Evolutionary conservation across 2,797 vertebrate species (phyloP).

Genomic region (Acrossocheilus fasciatus): DNA sequence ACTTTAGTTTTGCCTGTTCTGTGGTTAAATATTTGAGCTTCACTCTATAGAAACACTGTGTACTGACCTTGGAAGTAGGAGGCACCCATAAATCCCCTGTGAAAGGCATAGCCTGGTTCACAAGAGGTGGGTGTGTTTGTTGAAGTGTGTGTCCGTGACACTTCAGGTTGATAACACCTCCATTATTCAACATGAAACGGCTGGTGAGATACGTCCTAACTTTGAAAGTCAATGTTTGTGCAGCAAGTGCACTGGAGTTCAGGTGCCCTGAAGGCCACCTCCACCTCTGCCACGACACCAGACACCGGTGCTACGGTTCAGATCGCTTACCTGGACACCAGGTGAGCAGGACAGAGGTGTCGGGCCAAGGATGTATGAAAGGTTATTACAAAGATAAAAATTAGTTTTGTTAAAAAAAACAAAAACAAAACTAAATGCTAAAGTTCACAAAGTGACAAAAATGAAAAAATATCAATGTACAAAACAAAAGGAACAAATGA

Average conservation of each 20-base stretch:
- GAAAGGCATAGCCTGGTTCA: conserved; percentile 40
- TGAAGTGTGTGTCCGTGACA: conserved; percentile 2
- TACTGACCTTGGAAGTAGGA: conserved; percentile 28
- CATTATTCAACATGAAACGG: conserved; percentile 29
- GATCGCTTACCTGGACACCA: background rate
- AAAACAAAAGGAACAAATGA: background rate
- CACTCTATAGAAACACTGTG: conserved; percentile 29
- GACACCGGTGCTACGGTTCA: background rate
- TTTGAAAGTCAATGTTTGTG: conserved; percentile 22
- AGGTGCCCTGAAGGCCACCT: background rate
- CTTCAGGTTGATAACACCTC: conserved; percentile 17
- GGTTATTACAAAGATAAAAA: background rate
- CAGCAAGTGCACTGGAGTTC: conserved; percentile 24
- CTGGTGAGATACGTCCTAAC: conserved; percentile 1
- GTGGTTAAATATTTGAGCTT: conserved; percentile 42
- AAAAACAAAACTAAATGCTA: background rate
- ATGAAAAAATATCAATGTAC: background rate
- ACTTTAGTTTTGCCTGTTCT: background rate
- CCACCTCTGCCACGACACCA: background rate
- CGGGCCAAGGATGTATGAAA: background rate
- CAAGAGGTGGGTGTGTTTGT: conserved; percentile 14
- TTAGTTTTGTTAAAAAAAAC: background rate
- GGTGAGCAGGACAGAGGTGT: background rate
- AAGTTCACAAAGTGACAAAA: no score
- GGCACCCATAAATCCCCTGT: conserved; percentile 50